Evolutionary conservation across 2,113 vertebrate genomes (phyloP).

Genomic region (Cnemophilus loriae): DNA sequence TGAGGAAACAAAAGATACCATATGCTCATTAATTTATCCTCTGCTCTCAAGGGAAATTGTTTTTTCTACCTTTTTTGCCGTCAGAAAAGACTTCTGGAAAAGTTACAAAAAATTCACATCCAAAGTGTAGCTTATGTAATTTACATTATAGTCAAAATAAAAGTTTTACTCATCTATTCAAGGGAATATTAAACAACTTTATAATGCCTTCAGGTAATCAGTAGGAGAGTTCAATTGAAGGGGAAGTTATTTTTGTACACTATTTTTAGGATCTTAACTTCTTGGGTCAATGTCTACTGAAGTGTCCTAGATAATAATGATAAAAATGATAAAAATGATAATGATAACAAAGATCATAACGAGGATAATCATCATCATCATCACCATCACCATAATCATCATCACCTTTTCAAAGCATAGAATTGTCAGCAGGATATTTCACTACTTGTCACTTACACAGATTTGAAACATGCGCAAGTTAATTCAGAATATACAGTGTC

Average conservation of each 20-base stretch:
- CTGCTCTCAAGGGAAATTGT: neutral
- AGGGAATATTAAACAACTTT: neutral
- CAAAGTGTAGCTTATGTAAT: neutral
- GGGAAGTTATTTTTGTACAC: neutral
- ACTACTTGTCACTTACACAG: neutral
- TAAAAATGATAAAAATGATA: neutral
- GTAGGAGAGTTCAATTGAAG: neutral
- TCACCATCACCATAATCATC: too few relatives aligned
- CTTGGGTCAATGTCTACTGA: neutral
- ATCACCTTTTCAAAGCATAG: neutral
- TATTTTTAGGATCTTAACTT: neutral
- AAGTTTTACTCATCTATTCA: neutral
- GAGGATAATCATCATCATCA: neutral
- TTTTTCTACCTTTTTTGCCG: neutral
- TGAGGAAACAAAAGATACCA: neutral
- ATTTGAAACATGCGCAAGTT: neutral
- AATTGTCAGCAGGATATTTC: neutral
- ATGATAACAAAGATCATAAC: neutral
- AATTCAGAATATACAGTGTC: neutral
- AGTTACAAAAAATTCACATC: neutral
- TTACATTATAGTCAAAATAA: neutral
- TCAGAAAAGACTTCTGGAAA: neutral
- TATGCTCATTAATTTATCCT: neutral
- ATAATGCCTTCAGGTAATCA: neutral
- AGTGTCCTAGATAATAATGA: neutral